phyloP scores from a whole-genome alignment of 2,797 vertebrate genomes.

The Nasua narica region DNA sequence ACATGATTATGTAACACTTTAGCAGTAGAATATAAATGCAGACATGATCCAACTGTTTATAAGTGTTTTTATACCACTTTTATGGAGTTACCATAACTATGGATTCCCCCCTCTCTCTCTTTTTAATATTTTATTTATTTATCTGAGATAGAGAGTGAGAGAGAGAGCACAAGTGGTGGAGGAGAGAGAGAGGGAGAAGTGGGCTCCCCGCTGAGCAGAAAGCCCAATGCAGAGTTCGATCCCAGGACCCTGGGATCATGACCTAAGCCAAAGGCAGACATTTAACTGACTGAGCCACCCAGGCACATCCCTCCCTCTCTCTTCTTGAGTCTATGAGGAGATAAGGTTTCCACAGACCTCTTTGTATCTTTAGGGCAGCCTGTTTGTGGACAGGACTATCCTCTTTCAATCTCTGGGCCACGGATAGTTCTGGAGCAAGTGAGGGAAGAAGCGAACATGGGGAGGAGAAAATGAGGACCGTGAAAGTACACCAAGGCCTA shows the following conservation, averaged over 20 bases:
- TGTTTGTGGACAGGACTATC: background rate
- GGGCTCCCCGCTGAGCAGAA: background rate
- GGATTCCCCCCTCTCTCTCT: background rate
- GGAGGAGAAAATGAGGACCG: background rate
- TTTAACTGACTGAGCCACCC: background rate
- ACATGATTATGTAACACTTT: background rate
- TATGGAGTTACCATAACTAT: background rate
- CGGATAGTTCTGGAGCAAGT: background rate
- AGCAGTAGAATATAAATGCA: background rate
- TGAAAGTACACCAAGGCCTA: background rate
- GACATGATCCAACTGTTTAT: background rate
- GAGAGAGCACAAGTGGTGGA: background rate
- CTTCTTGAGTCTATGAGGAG: background rate
- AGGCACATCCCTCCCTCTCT: background rate
- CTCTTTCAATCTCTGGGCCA: background rate
- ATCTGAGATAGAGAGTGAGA: background rate
- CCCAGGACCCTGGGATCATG: background rate
- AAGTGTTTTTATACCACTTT: background rate
- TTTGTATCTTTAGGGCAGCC: too few species aligned
- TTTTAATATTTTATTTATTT: background rate
- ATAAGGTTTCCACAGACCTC: background rate
- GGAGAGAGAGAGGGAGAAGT: background rate
- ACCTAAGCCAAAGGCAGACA: background rate
- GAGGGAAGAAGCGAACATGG: background rate
- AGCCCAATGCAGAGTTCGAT: background rate